Conservation (phyloP, 2,888 invertebrate genomes). For the Leptothorax acervorum region DNA sequence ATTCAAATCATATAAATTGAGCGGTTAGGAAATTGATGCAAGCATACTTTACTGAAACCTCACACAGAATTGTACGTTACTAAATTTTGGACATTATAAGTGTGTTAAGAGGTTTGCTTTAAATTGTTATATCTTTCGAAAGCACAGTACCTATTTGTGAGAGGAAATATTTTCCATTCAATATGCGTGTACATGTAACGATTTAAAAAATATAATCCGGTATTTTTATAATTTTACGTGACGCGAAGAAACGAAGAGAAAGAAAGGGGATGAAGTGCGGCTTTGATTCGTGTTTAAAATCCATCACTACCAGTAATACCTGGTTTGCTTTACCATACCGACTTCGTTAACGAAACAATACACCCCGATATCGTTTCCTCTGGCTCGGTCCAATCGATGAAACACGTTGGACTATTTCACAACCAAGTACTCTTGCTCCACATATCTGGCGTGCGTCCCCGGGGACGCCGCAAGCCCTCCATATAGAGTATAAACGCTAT, state of each 20-base stretch:
- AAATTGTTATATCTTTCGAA: not conserved
- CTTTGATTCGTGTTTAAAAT: constrained; percentile 6
- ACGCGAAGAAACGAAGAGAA: not conserved
- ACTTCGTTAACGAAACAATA: constrained; percentile 34
- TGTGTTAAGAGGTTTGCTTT: not conserved
- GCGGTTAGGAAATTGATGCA: not conserved
- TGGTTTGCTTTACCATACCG: not conserved
- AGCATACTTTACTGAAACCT: not conserved
- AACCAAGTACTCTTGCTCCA: constrained; percentile 52
- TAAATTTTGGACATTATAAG: constrained; percentile 1
- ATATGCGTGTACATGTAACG: not conserved
- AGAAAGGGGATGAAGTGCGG: not conserved
- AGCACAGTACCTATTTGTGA: no score
- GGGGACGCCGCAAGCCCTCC: constrained; percentile 10
- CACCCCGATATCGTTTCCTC: constrained; percentile 16
- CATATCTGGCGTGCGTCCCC: constrained; percentile 46
- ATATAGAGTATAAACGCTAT: constrained; percentile 60
- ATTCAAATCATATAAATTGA: constrained; percentile 27
- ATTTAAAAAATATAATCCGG: not conserved
- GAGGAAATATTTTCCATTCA: constrained; percentile 5
- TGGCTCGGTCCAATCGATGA: constrained; percentile 40
- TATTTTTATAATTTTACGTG: constrained; percentile 4
- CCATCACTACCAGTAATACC: not conserved
- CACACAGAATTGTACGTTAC: not conserved
- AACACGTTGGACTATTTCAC: constrained; percentile 50